Conservation (phyloP, 2,888 invertebrate genomes). For the Glaucopsyche alexis region DNA sequence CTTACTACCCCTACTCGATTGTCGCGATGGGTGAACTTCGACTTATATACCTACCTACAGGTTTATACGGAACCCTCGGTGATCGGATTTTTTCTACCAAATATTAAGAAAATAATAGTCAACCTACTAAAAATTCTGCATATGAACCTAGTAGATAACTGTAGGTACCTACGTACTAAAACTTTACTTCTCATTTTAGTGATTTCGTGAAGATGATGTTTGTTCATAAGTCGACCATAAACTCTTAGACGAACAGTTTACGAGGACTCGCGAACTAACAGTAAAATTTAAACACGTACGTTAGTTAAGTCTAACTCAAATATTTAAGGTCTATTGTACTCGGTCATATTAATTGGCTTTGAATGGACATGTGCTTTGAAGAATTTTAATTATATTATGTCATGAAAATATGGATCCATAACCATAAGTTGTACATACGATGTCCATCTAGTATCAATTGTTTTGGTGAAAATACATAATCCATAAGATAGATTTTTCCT, state of each 20-base stretch:
- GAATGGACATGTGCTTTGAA: too few relatives aligned
- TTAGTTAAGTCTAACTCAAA: background rate
- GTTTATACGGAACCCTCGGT: too few relatives aligned
- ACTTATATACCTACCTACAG: too few relatives aligned
- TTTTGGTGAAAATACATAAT: too few relatives aligned
- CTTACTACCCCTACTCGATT: too few relatives aligned
- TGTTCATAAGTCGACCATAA: conserved; percentile 19
- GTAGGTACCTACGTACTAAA: background rate
- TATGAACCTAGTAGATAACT: background rate
- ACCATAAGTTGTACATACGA: too few relatives aligned
- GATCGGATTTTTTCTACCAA: background rate
- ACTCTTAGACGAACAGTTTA: conserved; percentile 18
- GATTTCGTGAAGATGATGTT: conserved; percentile 7
- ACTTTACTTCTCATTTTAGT: conserved; percentile 19
- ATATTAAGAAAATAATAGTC: background rate
- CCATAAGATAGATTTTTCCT: too few relatives aligned
- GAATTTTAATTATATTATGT: too few relatives aligned
- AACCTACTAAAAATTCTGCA: background rate
- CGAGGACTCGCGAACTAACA: conserved; percentile 10
- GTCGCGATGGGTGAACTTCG: too few relatives aligned
- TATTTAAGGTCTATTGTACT: background rate
- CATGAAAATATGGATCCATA: too few relatives aligned
- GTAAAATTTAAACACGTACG: conserved; percentile 16
- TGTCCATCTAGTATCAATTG: too few relatives aligned
- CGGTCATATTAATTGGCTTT: background rate